These are phyloP conservation scores for Dryomyza anilis DNA, from an alignment of 2,888 invertebrate species.

Conservation along the genomic window DNA sequence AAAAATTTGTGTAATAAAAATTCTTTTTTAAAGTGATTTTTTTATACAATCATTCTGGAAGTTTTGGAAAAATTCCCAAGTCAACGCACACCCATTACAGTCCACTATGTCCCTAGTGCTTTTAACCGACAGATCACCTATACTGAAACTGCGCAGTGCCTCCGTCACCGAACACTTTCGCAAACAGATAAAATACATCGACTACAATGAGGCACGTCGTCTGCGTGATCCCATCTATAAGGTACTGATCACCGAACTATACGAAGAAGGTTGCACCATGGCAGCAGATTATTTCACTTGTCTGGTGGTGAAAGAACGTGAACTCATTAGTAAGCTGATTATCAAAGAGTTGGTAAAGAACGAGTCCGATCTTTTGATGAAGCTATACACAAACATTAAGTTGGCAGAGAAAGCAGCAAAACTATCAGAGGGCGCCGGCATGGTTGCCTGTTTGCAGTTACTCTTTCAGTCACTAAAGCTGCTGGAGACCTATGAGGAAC, in stretches of 20 bases:
- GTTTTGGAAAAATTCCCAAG: slow-evolving; percentile 7
- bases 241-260: slow-evolving; percentile 42
- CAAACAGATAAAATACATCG: slow-evolving; percentile 34
- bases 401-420: slow-evolving; percentile 43
- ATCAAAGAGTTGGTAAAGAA: slow-evolving; percentile 39
- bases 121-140: no score
- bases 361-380: slow-evolving; percentile 39
- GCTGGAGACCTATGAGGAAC: slow-evolving; percentile 35
- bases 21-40: slow-evolving; percentile 15
- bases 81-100: no score
- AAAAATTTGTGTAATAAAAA: slow-evolving; percentile 18
- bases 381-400: slow-evolving; percentile 43
- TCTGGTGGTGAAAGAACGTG: slow-evolving; percentile 44
- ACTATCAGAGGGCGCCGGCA: slow-evolving; percentile 33
- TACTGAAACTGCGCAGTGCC: no score
- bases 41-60: not conserved
- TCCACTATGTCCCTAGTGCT: no score
- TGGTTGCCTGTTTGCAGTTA: slow-evolving; percentile 39
- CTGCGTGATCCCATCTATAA: slow-evolving; percentile 40
- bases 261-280: slow-evolving; percentile 41
- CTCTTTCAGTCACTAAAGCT: slow-evolving; percentile 43
- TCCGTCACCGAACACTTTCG: not conserved
- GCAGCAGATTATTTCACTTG: slow-evolving; percentile 42
- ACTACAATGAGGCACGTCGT: slow-evolving; percentile 38
- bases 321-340: slow-evolving; percentile 34